Evolutionary conservation across 1,140 invertebrate species (phyloP).

Genomic region (Triops longicaudatus): DNA sequence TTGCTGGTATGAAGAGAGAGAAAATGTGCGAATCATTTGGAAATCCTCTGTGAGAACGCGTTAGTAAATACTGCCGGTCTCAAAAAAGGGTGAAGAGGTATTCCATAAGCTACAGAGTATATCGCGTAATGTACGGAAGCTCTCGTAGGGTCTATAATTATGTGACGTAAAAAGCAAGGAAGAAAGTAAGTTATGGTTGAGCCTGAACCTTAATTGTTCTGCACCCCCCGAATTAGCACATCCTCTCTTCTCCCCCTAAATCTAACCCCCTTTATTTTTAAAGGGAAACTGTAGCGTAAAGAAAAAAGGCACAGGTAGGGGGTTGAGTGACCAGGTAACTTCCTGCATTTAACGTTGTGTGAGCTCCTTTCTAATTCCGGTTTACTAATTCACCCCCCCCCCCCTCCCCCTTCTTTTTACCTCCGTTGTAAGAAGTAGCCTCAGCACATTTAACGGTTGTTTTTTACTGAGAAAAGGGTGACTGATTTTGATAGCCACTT

Average conservation of each 20-base stretch:
- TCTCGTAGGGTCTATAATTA: not conserved
- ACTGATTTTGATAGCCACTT: not conserved
- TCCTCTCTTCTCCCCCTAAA: conserved; percentile 12
- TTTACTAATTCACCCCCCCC: not conserved
- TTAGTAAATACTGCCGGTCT: no score
- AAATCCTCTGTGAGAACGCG: no score
- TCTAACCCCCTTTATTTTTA: not conserved
- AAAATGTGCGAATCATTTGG: no score
- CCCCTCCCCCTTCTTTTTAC: not conserved
- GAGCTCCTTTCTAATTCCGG: not conserved
- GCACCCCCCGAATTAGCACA: conserved; percentile 2
- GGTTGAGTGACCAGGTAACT: conserved; percentile 11
- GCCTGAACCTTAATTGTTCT: conserved; percentile 1
- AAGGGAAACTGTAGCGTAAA: not conserved
- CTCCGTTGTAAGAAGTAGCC: not conserved
- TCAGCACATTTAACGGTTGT: not conserved
- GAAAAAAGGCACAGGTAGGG: not conserved
- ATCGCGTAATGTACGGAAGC: not conserved
- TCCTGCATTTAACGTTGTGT: not conserved
- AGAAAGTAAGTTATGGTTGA: not conserved
- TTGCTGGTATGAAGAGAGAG: no score
- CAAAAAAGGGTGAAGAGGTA: not conserved
- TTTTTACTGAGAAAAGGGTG: not conserved
- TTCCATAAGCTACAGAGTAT: not conserved
- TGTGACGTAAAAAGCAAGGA: conserved; percentile 6